phyloP scores from a whole-genome alignment of 2,113 vertebrate genomes.

The Tricholaema leucomelas region DNA sequence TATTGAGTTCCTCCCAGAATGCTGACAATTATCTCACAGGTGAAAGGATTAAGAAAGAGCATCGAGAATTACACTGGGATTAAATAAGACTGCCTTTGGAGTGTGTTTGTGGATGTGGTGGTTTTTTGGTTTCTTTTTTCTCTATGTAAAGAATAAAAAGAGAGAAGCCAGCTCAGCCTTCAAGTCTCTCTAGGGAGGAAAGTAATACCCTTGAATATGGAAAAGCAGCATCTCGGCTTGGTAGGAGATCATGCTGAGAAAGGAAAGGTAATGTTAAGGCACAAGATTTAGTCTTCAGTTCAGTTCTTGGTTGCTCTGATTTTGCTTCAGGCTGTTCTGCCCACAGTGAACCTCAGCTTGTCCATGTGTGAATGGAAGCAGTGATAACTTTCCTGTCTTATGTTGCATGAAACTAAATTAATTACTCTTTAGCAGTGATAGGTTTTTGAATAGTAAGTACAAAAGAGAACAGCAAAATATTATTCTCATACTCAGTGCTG shows the following conservation, averaged over 20 bases:
- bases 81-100: conserved; percentile 60
- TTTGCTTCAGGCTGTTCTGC: conserved; percentile 8
- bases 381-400: conserved; percentile 16
- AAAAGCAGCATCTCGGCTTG: conserved; percentile 17
- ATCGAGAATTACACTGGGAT: conserved; percentile 68
- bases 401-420: conserved; percentile 23
- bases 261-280: conserved; percentile 12
- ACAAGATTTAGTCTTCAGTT: not conserved
- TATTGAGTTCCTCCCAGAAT: conserved; percentile 70
- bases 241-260: conserved; percentile 30
- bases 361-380: conserved; percentile 19
- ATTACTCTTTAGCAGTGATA: not conserved
- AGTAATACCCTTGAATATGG: conserved; percentile 46
- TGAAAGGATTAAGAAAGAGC: conserved; percentile 75
- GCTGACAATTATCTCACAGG: conserved; percentile 77
- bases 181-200: conserved; percentile 47
- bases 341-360: not conserved
- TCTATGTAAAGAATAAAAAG: conserved; percentile 32
- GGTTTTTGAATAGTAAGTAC: not conserved
- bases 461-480: not conserved
- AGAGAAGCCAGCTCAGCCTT: conserved; percentile 27
- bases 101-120: conserved; percentile 1
- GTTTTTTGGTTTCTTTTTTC: not conserved
- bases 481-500: not conserved
- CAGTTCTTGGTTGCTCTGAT: conserved; percentile 2